These are phyloP conservation scores for Metopia argyrocephala DNA, from an alignment of 2,888 invertebrate species.

Conservation along the genomic window DNA sequence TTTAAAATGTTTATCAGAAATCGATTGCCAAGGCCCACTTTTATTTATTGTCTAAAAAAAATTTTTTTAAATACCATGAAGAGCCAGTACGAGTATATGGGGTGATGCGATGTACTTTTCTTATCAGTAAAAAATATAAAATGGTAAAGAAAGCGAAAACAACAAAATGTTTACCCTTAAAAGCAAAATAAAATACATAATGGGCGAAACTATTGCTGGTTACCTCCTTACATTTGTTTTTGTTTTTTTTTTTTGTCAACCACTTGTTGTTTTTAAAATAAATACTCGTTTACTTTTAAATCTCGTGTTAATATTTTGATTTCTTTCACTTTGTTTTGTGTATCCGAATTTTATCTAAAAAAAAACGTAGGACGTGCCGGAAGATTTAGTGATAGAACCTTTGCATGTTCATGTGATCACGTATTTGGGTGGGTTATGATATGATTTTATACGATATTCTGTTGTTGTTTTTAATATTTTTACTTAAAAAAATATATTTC, in stretches of 20 bases:
- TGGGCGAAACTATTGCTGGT: not conserved
- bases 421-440: not conserved
- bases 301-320: slow-evolving; percentile 19
- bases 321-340: not conserved
- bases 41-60: not conserved
- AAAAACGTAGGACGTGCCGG: not conserved
- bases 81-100: slow-evolving; percentile 32
- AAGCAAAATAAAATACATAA: not conserved
- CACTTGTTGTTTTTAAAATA: slow-evolving; percentile 12
- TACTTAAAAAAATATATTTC: slow-evolving; percentile 9
- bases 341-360: slow-evolving; percentile 17
- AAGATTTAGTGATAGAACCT: not conserved
- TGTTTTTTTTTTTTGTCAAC: not conserved
- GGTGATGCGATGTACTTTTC: slow-evolving; percentile 3
- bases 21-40: slow-evolving; percentile 48
- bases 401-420: no score
- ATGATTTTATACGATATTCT: not conserved
- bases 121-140: slow-evolving; percentile 14
- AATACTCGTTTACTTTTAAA: slow-evolving; percentile 18
- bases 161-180: no score
- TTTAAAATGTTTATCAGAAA: slow-evolving; percentile 26
- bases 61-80: slow-evolving; percentile 1
- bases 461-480: not conserved
- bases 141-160: not conserved
- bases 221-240: slow-evolving; percentile 19